Base-by-base conservation (phyloP, 2,888 invertebrate genomes). In the Neelides folsomi region DNA sequence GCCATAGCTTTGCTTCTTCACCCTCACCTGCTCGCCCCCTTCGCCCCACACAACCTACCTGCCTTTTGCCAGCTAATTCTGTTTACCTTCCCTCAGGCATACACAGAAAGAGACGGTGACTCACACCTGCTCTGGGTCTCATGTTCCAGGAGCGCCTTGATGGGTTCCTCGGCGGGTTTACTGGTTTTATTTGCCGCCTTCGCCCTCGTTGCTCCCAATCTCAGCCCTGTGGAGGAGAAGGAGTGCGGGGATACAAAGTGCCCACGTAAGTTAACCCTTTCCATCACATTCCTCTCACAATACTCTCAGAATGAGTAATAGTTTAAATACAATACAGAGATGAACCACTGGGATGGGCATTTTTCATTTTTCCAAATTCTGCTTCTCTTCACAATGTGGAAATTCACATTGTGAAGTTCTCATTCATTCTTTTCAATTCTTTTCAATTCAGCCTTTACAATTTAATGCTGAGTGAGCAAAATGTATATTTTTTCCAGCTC, bases 231-330 rank as follows among this genome's bases (percentile, higher is more conserved):
- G 1, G 36, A 47, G 36, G n/a, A 36, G 16, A 37, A 46, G 19
- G 12, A 15, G 16, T 49, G 49, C 43, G 49, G 49, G 36, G 49
- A 49, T 12, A 4, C 43, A 35, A 13, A 49, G 19, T 49, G 49
- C 42, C 49, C 43, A 42, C 35, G 49, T 49, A 36, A 36, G 19
- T 37, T 19, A 40, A 40, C 4, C n/a, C 5, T 12, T 44, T 18
- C 4, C 12, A 6, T 8, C 34, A 18, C 5, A 5, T 13, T 42
- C 19, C n/a, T n/a, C n/a, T n/a, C n/a, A n/a, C n/a, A n/a, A n/a
- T n/a, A n/a, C n/a, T n/a, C n/a, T n/a, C n/a, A n/a, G n/a, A n/a
- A n/a, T 27, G 27, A 27, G 27, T 27, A 27, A 27, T 27, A 7
- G n/a, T n/a, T n/a, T n/a, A n/a, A n/a, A n/a, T n/a, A n/a, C n/a